Percentiles rank a stretch among this genome's conserved stretches.
These are phyloP conservation scores for Limosa lapponica DNA, from an alignment of 2,797 vertebrate genomes.

Conservation along the genomic window DNA sequence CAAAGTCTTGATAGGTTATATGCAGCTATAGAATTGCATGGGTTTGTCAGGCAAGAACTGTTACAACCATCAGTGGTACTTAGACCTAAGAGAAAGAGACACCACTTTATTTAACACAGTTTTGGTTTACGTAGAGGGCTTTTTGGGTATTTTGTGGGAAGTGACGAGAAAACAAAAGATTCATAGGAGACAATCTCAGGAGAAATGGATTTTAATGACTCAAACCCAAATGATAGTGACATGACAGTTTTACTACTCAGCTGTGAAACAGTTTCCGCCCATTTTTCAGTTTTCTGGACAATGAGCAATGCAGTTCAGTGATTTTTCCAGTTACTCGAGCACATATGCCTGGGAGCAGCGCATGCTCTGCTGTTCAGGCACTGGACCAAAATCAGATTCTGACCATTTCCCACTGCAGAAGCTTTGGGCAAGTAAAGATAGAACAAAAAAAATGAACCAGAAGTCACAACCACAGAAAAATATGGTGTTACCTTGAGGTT, in stretches of 20 bases:
- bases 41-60: not conserved
- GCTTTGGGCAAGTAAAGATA: not conserved
- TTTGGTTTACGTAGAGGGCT: not conserved
- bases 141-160: not conserved
- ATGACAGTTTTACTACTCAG: conserved; percentile 4
- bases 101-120: not conserved
- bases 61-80: not conserved
- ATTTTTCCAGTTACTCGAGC: not conserved
- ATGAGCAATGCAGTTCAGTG: not conserved
- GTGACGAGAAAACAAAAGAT: not conserved
- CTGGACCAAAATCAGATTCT: not conserved
- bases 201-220: not conserved
- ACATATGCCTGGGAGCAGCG: not conserved
- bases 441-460: not conserved
- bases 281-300: conserved; percentile 30
- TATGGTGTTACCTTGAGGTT: not conserved
- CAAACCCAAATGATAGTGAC: not conserved
- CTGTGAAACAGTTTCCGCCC: not conserved
- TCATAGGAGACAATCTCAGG: not conserved
- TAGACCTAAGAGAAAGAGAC: not conserved
- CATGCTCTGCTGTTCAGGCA: not conserved
- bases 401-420: not conserved
- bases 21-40: not conserved
- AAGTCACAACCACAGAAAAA: not conserved
- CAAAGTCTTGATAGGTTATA: not conserved